These are phyloP conservation scores for Campylomormyrus tamandua DNA, from an alignment of 2,113 vertebrate genomes.

Conservation along the genomic window DNA sequence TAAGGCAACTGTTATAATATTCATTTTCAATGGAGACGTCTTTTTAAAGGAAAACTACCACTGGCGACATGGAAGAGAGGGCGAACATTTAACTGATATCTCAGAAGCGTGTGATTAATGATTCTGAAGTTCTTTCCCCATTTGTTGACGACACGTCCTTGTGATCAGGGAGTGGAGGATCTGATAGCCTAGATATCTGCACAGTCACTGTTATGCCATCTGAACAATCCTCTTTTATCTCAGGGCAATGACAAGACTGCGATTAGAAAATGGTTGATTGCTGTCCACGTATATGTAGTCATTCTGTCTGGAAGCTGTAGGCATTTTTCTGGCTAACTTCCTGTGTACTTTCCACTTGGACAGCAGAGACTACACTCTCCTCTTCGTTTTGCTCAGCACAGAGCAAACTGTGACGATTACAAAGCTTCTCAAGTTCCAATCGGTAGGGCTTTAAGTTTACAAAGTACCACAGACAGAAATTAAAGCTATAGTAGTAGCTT, in stretches of 20 bases:
- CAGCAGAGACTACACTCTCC: background rate
- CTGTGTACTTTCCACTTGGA: background rate
- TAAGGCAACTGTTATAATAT: background rate
- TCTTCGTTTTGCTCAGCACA: background rate
- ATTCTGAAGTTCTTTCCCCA: background rate
- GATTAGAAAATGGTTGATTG: background rate
- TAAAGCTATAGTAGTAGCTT: background rate
- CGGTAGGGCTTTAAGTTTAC: background rate
- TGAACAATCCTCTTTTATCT: constrained; percentile 5
- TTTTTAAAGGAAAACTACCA: background rate
- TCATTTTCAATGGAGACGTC: background rate
- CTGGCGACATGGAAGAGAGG: background rate
- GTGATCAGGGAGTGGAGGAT: background rate
- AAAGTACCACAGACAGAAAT: background rate
- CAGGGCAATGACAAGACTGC: background rate
- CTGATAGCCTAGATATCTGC: background rate
- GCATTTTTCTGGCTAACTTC: background rate
- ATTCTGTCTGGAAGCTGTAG: background rate
- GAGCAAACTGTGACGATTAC: background rate
- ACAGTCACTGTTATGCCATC: background rate
- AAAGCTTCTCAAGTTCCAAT: background rate
- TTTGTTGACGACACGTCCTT: background rate
- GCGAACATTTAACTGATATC: background rate
- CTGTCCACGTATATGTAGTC: background rate
- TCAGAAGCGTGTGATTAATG: background rate